Evolutionary conservation across 2,888 invertebrate species (phyloP), one percentile per base, ranked within the genome.

Genomic region (Harmothoe impar): DNA sequence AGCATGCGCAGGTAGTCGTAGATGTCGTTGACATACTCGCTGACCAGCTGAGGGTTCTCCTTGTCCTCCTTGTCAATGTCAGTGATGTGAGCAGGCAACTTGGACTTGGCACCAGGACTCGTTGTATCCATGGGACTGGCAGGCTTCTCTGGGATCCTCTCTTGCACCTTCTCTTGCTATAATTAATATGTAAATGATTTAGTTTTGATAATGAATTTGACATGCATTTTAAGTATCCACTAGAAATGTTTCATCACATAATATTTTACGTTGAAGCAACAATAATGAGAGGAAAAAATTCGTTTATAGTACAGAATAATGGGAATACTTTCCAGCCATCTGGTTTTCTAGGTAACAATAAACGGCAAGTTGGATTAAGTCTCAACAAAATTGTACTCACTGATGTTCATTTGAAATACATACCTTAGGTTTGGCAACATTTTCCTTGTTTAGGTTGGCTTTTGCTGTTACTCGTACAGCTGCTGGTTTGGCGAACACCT

Each of bases 11-110:
- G 96, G 96, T 99, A 98, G 29, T 96, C 96, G 95, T 98, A 98
- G 94, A 99, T 99, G 94, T 99, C 98, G 92, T 98, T 97, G 54
- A 98, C 97, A 95, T 99, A 99, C 93, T 97, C 97, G 25, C 98
- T 97, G 94, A 98, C 97, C 93, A 98, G 96, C 93, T 98, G 96
- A 1, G 98, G 97, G 95, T 98, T 98, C 81, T 97, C 96, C 72
- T 96, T 96, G 94, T 98, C 98, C 86, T 97, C 97, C 94, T 94
- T 94, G 94, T 98, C 98, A 95, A 98, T 98, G 94, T 98, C 97
- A 0, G 72, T 68, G 23, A 92, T 89, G 52, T 89, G 90, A 25
- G 72, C 43, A 0, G 85, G 62, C 23, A 91, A 89, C 31, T 91
- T 35, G 29, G 91, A 89, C n/a, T 91, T 91, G 12, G 91, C 90